phyloP scores from a whole-genome alignment of 2,888 invertebrate species.

The Autographa gamma region DNA sequence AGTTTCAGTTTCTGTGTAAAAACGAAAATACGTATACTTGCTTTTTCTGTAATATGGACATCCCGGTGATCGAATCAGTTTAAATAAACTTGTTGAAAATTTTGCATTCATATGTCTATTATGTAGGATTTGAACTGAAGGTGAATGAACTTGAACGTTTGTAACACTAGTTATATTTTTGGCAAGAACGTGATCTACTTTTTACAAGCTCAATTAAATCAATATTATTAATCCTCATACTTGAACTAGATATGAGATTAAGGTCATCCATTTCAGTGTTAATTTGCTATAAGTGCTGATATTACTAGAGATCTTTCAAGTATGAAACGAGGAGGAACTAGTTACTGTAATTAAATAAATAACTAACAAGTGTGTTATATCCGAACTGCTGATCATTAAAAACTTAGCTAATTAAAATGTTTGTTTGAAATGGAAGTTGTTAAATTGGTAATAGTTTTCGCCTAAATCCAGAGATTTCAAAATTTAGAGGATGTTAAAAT shows the following conservation, averaged over 20 bases:
- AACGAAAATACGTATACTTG: too few species aligned
- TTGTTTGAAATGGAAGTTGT: background rate
- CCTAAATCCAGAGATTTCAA: background rate
- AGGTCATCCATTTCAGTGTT: slow-evolving; percentile 50
- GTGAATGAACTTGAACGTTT: too few species aligned
- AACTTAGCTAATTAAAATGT: background rate
- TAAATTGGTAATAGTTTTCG: background rate
- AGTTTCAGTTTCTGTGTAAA: too few species aligned
- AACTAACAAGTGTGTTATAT: too few species aligned
- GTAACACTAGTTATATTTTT: too few species aligned
- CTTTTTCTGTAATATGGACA: too few species aligned
- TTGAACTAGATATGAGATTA: slow-evolving; percentile 50
- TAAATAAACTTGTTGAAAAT: too few species aligned
- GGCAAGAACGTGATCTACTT: too few species aligned
- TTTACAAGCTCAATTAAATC: slow-evolving; percentile 32
- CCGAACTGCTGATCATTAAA: background rate
- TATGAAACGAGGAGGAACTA: background rate
- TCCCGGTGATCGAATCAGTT: too few species aligned
- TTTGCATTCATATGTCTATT: too few species aligned
- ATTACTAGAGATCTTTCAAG: slow-evolving; percentile 17
- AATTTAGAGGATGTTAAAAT: background rate
- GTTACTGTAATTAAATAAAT: too few species aligned
- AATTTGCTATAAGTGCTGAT: slow-evolving; percentile 5
- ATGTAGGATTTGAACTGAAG: background rate
- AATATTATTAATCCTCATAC: slow-evolving; percentile 33